These are phyloP conservation scores for Trematomus bernacchii DNA, from an alignment of 2,797 vertebrate species.

Conservation along the genomic window DNA sequence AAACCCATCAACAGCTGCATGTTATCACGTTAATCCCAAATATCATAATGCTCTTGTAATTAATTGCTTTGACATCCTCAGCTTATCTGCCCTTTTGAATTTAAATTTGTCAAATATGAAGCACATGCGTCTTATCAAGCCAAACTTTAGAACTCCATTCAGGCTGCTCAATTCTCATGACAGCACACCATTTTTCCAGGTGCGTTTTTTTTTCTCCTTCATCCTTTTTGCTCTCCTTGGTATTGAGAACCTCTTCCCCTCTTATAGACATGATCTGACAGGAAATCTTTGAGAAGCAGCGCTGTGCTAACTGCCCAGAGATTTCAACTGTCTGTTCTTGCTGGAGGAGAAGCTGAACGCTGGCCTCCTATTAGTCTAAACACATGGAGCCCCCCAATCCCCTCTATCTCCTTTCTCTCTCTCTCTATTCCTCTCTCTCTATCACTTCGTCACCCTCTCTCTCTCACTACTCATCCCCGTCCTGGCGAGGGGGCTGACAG, in stretches of 20 bases:
- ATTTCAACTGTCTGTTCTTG: slow-evolving; percentile 99
- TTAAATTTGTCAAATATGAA: slow-evolving; percentile 34
- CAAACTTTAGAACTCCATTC: slow-evolving; percentile 86
- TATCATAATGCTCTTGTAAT: slow-evolving; percentile 20
- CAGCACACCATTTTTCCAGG: slow-evolving; percentile 90
- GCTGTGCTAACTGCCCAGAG: slow-evolving; percentile 97
- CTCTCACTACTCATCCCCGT: slow-evolving; percentile 82
- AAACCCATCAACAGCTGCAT: slow-evolving; percentile 13
- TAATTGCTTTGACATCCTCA: slow-evolving; percentile 28
- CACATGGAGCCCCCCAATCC: slow-evolving; percentile 89
- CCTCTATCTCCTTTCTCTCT: slow-evolving; percentile 61
- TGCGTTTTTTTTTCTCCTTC: slow-evolving; percentile 64
- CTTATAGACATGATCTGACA: slow-evolving; percentile 98
- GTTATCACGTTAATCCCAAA: slow-evolving; percentile 24
- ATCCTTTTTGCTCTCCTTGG: slow-evolving; percentile 68
- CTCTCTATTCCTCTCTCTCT: slow-evolving; percentile 25
- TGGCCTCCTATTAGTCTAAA: slow-evolving; percentile 99
- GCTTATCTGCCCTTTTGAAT: slow-evolving; percentile 11
- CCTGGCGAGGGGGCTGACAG: slow-evolving; percentile 92
- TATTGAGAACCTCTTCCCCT: slow-evolving; percentile 96
- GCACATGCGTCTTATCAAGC: slow-evolving; percentile 77
- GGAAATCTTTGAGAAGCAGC: slow-evolving; percentile 99
- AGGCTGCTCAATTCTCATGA: slow-evolving; percentile 85
- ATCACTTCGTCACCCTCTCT: slow-evolving; percentile 34
- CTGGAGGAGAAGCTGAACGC: slow-evolving; percentile 96